These are phyloP conservation scores for Sphaerodactylus townsendi DNA, from an alignment of 2,113 vertebrate genomes.

Conservation along the genomic window DNA sequence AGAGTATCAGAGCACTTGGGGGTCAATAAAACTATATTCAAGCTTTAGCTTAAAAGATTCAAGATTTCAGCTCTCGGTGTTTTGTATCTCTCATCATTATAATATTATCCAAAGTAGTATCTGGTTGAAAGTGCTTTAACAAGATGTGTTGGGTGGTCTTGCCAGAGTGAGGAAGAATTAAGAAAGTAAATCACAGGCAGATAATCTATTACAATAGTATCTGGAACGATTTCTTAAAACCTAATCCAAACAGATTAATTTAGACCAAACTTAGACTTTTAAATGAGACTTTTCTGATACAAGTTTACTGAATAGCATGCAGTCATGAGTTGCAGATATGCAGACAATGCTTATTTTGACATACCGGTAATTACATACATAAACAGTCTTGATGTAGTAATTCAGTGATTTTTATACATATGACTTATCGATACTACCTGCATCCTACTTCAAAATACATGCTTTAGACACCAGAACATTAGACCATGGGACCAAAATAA, in stretches of 20 bases:
- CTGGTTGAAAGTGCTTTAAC: not conserved
- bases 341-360: not conserved
- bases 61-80: not conserved
- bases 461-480: not conserved
- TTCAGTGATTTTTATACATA: not conserved
- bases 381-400: not conserved
- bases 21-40: not conserved
- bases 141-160: not conserved
- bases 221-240: not conserved
- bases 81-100: not conserved
- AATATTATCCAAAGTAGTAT: not conserved
- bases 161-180: not conserved
- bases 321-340: not conserved
- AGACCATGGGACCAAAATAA: not conserved
- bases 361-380: not conserved
- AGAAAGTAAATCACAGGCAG: not conserved
- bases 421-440: not conserved
- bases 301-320: not conserved
- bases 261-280: not conserved
- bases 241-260: not conserved
- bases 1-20: not conserved
- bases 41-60: not conserved
- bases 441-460: not conserved
- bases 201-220: not conserved
- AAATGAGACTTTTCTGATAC: not conserved